These are phyloP conservation scores for Orgyia antiqua DNA, from an alignment of 2,888 invertebrate species.

Conservation along the genomic window DNA sequence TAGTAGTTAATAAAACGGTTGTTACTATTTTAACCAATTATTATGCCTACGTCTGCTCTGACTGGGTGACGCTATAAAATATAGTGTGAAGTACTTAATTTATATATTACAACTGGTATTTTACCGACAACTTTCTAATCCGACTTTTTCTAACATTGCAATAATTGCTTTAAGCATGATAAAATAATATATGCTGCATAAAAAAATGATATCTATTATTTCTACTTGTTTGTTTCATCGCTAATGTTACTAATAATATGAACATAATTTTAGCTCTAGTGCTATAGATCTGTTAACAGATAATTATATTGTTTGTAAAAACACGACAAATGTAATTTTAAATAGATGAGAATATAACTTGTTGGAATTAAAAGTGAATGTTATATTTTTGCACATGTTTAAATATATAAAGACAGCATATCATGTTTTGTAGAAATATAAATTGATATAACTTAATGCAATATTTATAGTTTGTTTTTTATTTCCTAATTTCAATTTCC, in stretches of 20 bases:
- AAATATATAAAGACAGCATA: conserved; percentile 55
- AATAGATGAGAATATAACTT: conserved; percentile 14
- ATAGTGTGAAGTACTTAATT: too few relatives aligned
- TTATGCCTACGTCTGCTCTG: too few relatives aligned
- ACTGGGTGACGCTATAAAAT: too few relatives aligned
- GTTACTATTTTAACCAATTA: too few relatives aligned
- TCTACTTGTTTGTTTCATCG: conserved; percentile 11
- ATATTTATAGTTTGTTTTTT: conserved; percentile 24
- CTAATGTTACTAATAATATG: conserved; percentile 17
- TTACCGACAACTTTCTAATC: too few relatives aligned
- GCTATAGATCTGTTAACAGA: conserved; percentile 52
- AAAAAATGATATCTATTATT: conserved; percentile 10
- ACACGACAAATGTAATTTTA: conserved; percentile 47
- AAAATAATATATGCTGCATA: too few relatives aligned
- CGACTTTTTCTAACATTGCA: too few relatives aligned
- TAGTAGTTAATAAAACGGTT: too few relatives aligned
- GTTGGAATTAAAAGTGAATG: conserved; percentile 30
- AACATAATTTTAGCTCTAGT: conserved; percentile 21
- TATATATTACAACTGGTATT: too few relatives aligned
- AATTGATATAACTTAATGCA: conserved; percentile 43
- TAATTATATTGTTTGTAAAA: conserved; percentile 31
- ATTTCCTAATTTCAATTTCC: conserved; percentile 9
- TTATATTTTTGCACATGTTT: conserved; percentile 54
- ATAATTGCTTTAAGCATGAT: too few relatives aligned
- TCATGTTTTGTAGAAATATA: conserved; percentile 71